Evolutionary conservation across 2,888 invertebrate species (phyloP).

Genomic region (Platycnemis pennipes): DNA sequence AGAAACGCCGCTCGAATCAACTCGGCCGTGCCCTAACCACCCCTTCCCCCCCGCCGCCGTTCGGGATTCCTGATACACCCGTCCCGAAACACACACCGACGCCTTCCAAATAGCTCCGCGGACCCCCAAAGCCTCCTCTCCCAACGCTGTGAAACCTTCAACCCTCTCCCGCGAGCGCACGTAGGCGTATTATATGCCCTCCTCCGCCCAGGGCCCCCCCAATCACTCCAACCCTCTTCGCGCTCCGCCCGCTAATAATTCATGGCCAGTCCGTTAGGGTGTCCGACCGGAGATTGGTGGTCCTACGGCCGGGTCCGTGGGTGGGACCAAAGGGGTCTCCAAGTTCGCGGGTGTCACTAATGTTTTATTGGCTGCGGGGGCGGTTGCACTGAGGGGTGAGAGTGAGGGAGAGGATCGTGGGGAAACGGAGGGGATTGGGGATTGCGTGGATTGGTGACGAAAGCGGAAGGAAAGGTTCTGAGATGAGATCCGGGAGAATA

Average conservation of each 20-base stretch:
- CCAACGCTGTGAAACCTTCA: too few relatives aligned
- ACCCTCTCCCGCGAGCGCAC: too few relatives aligned
- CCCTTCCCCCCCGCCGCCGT: not conserved
- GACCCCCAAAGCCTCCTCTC: not conserved
- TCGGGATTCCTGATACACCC: not conserved
- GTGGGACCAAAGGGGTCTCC: not conserved
- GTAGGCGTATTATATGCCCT: not conserved
- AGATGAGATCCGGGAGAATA: not conserved
- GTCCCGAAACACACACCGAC: not conserved
- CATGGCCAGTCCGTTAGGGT: constrained; percentile 52
- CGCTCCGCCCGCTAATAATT: constrained; percentile 32
- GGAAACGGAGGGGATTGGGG: not conserved
- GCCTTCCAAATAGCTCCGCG: not conserved
- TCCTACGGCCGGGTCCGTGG: constrained; percentile 8
- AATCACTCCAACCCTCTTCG: not conserved
- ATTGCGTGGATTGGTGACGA: not conserved
- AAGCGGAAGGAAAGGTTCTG: not conserved
- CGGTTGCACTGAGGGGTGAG: not conserved
- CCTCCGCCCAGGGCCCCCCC: not conserved
- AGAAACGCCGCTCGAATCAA: constrained; percentile 17
- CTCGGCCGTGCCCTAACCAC: not conserved
- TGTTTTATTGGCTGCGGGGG: constrained; percentile 43
- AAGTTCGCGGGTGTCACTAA: not conserved
- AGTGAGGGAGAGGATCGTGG: not conserved
- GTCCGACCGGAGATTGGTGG: constrained; percentile 53